Percentiles rank a stretch among this genome's conserved stretches.
phyloP scores from a whole-genome alignment of 2,113 vertebrate species.

The Amblyopsis rosae region DNA sequence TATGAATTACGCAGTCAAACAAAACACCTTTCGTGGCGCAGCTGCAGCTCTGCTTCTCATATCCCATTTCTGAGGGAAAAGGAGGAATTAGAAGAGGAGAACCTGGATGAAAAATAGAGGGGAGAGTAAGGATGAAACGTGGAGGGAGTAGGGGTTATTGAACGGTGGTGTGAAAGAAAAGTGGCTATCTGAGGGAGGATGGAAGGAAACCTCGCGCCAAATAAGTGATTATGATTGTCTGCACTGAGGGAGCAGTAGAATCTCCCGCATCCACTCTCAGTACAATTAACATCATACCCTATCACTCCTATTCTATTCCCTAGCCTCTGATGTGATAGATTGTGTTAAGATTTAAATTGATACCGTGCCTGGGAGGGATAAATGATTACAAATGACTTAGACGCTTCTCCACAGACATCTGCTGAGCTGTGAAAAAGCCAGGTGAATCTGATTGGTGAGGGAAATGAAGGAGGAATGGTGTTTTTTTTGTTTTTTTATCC shows the following conservation, averaged over 20 bases:
- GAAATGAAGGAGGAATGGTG: not conserved
- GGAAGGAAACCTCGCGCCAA: constrained; percentile 31
- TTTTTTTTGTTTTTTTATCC: too few relatives aligned
- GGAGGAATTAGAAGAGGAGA: constrained; percentile 2
- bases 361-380: constrained; percentile 28
- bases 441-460: constrained; percentile 4
- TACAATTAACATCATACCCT: constrained; percentile 48
- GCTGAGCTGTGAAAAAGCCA: constrained; percentile 13
- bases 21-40: constrained; percentile 41
- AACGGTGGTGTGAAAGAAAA: constrained; percentile 15
- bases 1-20: constrained; percentile 49
- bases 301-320: constrained; percentile 7
- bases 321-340: constrained; percentile 36
- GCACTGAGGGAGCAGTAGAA: constrained; percentile 46
- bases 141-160: constrained; percentile 7
- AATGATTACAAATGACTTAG: constrained; percentile 36
- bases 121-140: constrained; percentile 5
- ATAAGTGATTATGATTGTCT: constrained; percentile 54
- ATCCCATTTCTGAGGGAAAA: constrained; percentile 20
- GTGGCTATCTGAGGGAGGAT: constrained; percentile 8
- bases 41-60: constrained; percentile 35
- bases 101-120: not conserved
- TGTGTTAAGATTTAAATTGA: constrained; percentile 52
- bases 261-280: constrained; percentile 29
- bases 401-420: constrained; percentile 19